Conservation (phyloP, 2,797 vertebrate species). For the Nyctalus aviator region DNA sequence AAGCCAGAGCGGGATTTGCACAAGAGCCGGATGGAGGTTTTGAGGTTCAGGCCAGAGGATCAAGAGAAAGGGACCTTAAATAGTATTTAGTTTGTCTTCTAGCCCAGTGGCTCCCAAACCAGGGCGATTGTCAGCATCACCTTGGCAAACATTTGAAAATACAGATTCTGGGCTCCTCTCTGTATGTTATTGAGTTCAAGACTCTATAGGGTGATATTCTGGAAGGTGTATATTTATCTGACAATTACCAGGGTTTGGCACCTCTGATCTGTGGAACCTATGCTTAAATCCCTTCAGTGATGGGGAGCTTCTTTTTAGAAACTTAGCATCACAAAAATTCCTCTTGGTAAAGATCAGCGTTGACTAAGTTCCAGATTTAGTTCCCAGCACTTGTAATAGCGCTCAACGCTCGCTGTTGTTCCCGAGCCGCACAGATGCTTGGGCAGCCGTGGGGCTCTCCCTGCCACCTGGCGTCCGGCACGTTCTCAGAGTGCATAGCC, state of each 20-base stretch:
- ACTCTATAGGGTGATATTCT: neutral
- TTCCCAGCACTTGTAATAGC: neutral
- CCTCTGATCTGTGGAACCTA: neutral
- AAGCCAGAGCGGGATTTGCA: neutral
- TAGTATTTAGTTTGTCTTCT: neutral
- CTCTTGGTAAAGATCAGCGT: neutral
- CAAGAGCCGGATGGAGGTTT: neutral
- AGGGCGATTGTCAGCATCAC: neutral
- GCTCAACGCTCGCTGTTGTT: neutral
- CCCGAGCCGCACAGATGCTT: neutral
- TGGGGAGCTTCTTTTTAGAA: neutral
- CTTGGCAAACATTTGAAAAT: neutral
- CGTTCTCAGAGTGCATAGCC: neutral
- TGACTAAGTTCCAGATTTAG: neutral
- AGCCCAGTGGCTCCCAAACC: neutral
- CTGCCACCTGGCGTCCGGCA: neutral
- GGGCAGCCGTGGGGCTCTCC: neutral
- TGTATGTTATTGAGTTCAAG: neutral
- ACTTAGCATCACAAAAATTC: neutral
- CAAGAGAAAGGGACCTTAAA: neutral
- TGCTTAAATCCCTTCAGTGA: neutral
- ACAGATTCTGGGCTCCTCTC: neutral
- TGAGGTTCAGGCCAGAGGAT: neutral
- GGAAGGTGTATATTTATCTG: slow-evolving; percentile 1
- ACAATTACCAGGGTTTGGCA: neutral